phyloP scores from a whole-genome alignment of 1,140 invertebrate species.

The Drosophila malerkotliana region DNA sequence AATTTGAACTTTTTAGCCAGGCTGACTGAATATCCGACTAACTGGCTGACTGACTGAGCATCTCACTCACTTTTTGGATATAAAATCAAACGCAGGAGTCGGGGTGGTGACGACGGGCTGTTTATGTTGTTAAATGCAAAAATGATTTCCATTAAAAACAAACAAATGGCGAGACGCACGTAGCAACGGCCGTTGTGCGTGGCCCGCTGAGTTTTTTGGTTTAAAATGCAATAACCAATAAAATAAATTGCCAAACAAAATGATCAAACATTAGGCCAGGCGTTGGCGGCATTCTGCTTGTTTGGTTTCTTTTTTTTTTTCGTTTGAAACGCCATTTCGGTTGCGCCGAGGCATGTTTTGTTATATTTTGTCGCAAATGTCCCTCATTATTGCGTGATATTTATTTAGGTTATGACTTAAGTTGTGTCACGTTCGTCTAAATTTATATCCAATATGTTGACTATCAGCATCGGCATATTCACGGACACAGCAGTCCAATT shows the following conservation, averaged over 20 bases:
- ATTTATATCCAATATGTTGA: slow-evolving; percentile 82
- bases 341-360: slow-evolving; percentile 17
- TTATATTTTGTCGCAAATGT: slow-evolving; percentile 76
- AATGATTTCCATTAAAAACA: slow-evolving; percentile 79
- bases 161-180: slow-evolving; percentile 67
- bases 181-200: slow-evolving; percentile 51
- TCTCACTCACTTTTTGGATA: slow-evolving; percentile 41
- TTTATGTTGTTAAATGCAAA: slow-evolving; percentile 82
- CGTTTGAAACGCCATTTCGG: slow-evolving; percentile 13
- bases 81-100: slow-evolving; percentile 14
- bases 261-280: slow-evolving; percentile 74
- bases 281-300: slow-evolving; percentile 31
- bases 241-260: slow-evolving; percentile 81
- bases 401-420: slow-evolving; percentile 83
- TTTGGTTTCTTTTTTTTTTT: slow-evolving; percentile 2
- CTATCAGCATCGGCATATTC: slow-evolving; percentile 65
- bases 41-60: slow-evolving; percentile 41
- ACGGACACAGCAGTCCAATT: slow-evolving; percentile 47
- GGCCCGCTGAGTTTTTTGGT: slow-evolving; percentile 57
- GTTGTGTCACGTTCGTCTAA: slow-evolving; percentile 77
- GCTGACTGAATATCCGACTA: slow-evolving; percentile 32
- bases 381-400: slow-evolving; percentile 81
- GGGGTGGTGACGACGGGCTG: slow-evolving; percentile 53
- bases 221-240: slow-evolving; percentile 83
- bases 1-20: slow-evolving; percentile 69